Evolutionary conservation across 2,888 invertebrate species (phyloP).

Genomic region (Panopea generosa): DNA sequence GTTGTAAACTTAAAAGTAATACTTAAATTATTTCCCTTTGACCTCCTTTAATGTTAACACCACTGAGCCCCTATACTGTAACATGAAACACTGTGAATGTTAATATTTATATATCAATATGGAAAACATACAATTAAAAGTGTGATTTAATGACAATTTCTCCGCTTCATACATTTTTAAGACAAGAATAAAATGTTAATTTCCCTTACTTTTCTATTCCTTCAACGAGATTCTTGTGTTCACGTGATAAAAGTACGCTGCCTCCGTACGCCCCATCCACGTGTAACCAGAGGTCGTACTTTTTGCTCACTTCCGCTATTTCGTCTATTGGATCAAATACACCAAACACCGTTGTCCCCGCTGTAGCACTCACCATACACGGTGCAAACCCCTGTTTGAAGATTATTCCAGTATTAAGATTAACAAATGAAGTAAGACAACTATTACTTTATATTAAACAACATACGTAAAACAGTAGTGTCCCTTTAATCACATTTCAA

Average conservation of each 20-base stretch:
- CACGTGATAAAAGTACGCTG: constrained; percentile 92
- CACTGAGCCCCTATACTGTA: too few species aligned
- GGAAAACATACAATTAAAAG: too few species aligned
- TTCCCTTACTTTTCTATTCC: constrained; percentile 73
- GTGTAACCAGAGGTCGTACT: constrained; percentile 94
- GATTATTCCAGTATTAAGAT: not conserved
- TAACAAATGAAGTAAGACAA: not conserved
- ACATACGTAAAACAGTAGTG: too few species aligned
- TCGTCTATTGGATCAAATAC: constrained; percentile 93
- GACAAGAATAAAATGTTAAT: not conserved
- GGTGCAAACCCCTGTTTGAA: constrained; percentile 70
- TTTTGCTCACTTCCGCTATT: constrained; percentile 91
- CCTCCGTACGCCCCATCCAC: constrained; percentile 94
- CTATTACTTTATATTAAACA: too few species aligned
- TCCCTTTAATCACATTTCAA: not conserved
- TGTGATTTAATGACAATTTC: too few species aligned
- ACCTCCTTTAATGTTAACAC: too few species aligned
- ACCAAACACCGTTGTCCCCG: constrained; percentile 86
- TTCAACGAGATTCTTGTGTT: constrained; percentile 86
- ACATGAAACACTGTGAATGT: too few species aligned
- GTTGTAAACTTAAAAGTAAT: too few species aligned
- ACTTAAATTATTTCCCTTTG: too few species aligned
- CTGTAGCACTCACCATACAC: constrained; percentile 79
- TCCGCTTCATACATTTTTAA: too few species aligned
- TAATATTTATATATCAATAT: too few species aligned